phyloP scores from a whole-genome alignment of 2,797 vertebrate species.

The Eulemur rubriventer region DNA sequence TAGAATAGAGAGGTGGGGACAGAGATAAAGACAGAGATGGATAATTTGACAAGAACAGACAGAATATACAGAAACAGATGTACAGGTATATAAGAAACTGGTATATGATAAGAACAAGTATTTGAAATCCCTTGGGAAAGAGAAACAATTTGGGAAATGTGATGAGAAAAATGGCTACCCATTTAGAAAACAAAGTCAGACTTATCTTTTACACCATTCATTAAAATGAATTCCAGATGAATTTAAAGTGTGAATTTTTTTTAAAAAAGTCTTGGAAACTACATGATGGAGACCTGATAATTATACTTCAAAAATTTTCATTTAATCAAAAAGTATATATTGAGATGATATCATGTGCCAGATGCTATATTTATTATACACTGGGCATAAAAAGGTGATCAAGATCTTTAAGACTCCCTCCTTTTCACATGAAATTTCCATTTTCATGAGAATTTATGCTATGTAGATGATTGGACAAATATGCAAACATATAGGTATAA shows the following conservation, averaged over 20 bases:
- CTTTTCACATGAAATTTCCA: background rate
- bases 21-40: background rate
- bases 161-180: background rate
- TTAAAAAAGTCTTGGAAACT: background rate
- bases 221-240: background rate
- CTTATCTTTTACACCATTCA: background rate
- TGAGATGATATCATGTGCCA: background rate
- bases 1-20: rapidly evolving
- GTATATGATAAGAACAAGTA: background rate
- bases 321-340: background rate
- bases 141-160: background rate
- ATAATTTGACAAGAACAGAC: background rate
- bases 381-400: background rate
- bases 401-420: background rate
- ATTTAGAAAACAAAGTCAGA: background rate
- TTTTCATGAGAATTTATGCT: background rate
- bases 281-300: background rate
- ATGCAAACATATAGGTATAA: background rate
- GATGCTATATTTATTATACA: background rate
- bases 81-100: background rate
- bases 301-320: background rate
- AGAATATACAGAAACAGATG: background rate
- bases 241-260: background rate
- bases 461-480: background rate
- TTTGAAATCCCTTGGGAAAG: background rate